Evolutionary conservation across 2,113 vertebrate genomes (phyloP), one percentile per base, ranked within the genome.

Genomic region (Neogale vison): DNA sequence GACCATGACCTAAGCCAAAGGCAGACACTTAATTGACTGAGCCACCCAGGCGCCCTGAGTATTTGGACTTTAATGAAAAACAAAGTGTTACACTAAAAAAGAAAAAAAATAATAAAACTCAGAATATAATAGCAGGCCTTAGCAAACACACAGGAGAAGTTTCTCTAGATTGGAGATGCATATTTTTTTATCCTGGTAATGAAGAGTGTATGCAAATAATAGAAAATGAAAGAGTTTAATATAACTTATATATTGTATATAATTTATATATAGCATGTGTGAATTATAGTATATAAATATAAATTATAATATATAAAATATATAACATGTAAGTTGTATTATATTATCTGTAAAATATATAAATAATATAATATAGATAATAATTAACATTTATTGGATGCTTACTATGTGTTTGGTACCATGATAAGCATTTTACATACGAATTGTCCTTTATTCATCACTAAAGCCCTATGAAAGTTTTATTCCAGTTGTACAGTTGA

Each of bases 1-100:
- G 14, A 67, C 34, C 14, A 34, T 67, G 63, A 67, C 63, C 63
- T 67, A 34, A 67, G 31, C 63, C 14, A 1, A 67, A 67, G 63
- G 63, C 31, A 67, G 63, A 34, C 14, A 6, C 63, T 67, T 67
- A 67, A 67, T 15, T 2, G 6, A 34, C 31, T 34, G 31, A 34
- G 63, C 31, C 63, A 67, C 31, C 63, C 63, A 67, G 63, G 31
- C 14, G 34, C 31, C 63, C 31, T 7, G 29, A 84, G 39, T 83
- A 55, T 63, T 90, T 85, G 74, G 39, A 39, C 36, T 95, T 95
- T 57, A 94, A 11, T 42, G 71, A 63, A 96, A 96, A 96, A 69
- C 4, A 90, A 88, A 90, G n/a, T 47, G 26, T 65, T 90, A 71
- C 17, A 31, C 7, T 76, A 14, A 88, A 36, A 91, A n/a, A 61